Percentiles rank a stretch among this genome's conserved stretches.
These are phyloP conservation scores for Danio jaintianensis DNA, from an alignment of 2,797 vertebrate species.

Conservation along the genomic window DNA sequence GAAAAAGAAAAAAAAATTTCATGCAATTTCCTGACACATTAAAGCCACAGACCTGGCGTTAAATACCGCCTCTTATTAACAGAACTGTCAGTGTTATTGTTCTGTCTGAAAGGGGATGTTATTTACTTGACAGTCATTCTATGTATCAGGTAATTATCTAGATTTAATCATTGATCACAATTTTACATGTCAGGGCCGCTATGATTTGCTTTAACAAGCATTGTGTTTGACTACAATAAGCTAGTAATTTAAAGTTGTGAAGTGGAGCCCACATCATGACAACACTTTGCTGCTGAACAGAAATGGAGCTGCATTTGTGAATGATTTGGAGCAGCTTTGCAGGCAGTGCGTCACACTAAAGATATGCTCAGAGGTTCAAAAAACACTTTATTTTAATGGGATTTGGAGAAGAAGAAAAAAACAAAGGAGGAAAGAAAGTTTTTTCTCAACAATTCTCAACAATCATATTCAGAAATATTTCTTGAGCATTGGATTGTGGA, in stretches of 20 bases:
- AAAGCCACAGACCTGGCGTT: slow-evolving; percentile 37
- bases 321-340: neutral
- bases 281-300: neutral
- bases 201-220: slow-evolving; percentile 9
- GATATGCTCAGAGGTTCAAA: neutral
- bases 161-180: slow-evolving; percentile 22
- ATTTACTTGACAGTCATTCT: slow-evolving; percentile 36
- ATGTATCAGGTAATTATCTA: slow-evolving; percentile 27
- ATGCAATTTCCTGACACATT: slow-evolving; percentile 18
- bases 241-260: neutral
- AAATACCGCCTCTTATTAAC: slow-evolving; percentile 39
- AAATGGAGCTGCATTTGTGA: neutral
- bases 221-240: neutral
- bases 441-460: no score
- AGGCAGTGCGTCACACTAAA: neutral
- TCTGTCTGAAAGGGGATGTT: slow-evolving; percentile 29
- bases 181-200: neutral
- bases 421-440: no score
- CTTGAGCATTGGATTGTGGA: no score
- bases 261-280: neutral
- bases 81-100: slow-evolving; percentile 6
- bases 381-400: neutral
- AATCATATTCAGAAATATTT: no score
- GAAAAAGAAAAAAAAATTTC: slow-evolving; percentile 14
- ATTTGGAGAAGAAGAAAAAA: neutral